Evolutionary conservation across 2,113 vertebrate genomes (phyloP), one percentile per base, ranked within the genome.

Genomic region (Sitta europaea): DNA sequence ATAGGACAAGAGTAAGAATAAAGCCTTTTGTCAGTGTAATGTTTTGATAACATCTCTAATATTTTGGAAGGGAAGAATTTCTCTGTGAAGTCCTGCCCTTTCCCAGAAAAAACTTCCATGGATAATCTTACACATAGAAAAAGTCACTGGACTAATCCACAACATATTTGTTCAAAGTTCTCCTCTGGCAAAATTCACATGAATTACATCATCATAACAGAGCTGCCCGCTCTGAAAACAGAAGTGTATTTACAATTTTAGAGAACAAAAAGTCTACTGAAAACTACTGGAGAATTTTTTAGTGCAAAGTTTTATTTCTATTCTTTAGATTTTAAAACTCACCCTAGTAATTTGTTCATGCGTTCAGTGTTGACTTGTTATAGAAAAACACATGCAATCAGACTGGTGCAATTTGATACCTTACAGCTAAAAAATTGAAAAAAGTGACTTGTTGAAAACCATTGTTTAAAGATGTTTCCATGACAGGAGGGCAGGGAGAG

Each of bases 391-490:
- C 40, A 91, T 81, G 63, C 40, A 88, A 86, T 86, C 86, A 63
- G 51, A 77, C 75, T 86, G 42, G 8, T 84, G 95, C 68, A 92
- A 95, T 84, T 65, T 85, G 89, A 96, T 84, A 95, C 48, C 68
- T 84, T 75, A 84, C 57, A 92, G 86, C 89, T 84, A 93, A 97
- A 97, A 91, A 81, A 48, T 0, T 53, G 68, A 22, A 57, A 74
- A 38, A 70, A 79, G 35, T 27, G 36, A 94, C 79, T 92, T 87
- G 94, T 84, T 94, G 94, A 97, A 95, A 95, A 91, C 83, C 91
- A 87, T 95, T 92, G 91, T 95, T 94, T 89, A 95, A 94, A 93
- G 83, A 92, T 67, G 53, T 91, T 96, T 92, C 80, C 86, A 94
- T 90, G 73, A 92, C 85, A 72, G 45, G 53, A 70, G 59, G 53